Evolutionary conservation across 1,140 invertebrate genomes (phyloP).

Genomic region (Heliconius himera): DNA sequence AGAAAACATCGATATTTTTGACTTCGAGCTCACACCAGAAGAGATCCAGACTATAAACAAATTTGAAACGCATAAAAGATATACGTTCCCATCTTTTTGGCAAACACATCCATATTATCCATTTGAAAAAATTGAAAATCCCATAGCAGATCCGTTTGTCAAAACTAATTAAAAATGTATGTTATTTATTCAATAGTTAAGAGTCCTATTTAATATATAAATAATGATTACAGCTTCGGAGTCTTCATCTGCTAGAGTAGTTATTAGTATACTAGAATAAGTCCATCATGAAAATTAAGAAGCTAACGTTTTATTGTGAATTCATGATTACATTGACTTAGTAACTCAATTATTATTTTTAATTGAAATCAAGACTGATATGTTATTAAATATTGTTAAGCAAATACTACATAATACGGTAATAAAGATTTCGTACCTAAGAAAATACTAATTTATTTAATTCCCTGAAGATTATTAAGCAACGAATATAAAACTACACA

Average conservation of each 20-base stretch:
- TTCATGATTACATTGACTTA: neutral
- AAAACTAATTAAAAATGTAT: neutral
- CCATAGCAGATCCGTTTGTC: conserved; percentile 57
- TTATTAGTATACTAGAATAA: neutral
- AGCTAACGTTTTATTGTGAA: neutral
- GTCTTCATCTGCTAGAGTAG: neutral
- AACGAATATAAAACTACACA: neutral
- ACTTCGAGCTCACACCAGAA: conserved; percentile 86
- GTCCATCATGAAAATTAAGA: neutral
- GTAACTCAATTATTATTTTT: neutral
- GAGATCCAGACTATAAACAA: conserved; percentile 71
- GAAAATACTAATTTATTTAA: neutral
- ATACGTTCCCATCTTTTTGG: conserved; percentile 67
- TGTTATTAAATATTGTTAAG: neutral
- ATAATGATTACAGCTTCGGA: neutral
- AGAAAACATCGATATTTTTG: conserved; percentile 91
- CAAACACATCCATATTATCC: conserved; percentile 69
- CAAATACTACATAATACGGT: neutral
- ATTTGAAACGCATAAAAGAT: conserved; percentile 51
- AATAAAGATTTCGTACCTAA: neutral
- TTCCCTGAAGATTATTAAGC: neutral
- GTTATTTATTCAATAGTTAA: neutral
- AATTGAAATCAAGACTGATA: conserved; percentile 6
- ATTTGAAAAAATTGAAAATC: conserved; percentile 63
- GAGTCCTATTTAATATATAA: neutral